Percentiles rank a stretch among this genome's conserved stretches.
Evolutionary conservation across 1,140 invertebrate species (phyloP).

Genomic region (Teleogryllus occipitalis): DNA sequence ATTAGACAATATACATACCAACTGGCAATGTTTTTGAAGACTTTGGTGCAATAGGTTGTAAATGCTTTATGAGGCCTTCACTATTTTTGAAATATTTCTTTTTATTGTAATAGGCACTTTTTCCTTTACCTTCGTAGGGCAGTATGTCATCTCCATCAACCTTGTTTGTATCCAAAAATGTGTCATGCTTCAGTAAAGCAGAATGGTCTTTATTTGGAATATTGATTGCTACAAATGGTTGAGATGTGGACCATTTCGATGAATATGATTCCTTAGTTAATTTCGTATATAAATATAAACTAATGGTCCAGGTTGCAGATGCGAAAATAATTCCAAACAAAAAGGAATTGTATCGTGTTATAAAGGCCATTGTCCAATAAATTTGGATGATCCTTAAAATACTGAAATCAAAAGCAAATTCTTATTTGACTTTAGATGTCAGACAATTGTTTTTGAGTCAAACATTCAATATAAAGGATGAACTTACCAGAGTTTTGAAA

Average conservation of each 20-base stretch:
- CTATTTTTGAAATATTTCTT: conserved; percentile 15
- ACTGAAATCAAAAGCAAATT: neutral
- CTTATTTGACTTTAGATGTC: neutral
- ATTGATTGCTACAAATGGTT: no score
- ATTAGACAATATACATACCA: neutral
- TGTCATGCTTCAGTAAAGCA: neutral
- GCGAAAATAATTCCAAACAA: conserved; percentile 17
- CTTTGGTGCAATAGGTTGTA: conserved; percentile 14
- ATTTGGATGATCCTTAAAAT: neutral
- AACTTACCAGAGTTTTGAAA: neutral
- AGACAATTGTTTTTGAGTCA: neutral
- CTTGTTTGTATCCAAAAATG: neutral
- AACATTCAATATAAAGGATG: neutral
- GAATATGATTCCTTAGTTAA: conserved; percentile 11
- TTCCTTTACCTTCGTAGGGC: neutral
- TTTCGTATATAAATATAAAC: conserved; percentile 17
- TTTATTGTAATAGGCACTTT: conserved; percentile 11
- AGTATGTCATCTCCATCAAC: conserved; percentile 1
- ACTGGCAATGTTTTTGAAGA: neutral
- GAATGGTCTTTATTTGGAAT: neutral
- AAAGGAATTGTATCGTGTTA: conserved; percentile 18
- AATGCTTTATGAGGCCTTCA: conserved; percentile 11
- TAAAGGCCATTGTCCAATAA: neutral
- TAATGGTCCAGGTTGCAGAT: conserved; percentile 17
- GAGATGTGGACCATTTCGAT: conserved; percentile 5